Conservation (phyloP, 1,140 invertebrate species). For the Papilio dardanus region DNA sequence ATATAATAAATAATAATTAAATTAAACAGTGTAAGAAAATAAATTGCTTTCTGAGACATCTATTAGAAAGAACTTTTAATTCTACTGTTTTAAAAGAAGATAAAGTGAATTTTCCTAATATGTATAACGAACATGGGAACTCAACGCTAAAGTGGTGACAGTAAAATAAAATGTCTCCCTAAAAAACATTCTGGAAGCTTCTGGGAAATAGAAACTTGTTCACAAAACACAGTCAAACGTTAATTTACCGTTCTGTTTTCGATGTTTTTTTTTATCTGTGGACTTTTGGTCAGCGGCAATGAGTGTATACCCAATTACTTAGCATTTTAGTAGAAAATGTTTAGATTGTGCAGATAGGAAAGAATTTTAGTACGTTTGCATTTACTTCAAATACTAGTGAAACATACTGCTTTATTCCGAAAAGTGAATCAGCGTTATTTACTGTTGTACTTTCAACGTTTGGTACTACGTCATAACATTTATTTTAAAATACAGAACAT, state of each 20-base stretch:
- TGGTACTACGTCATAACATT: too few relatives aligned
- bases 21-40: too few relatives aligned
- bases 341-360: not conserved
- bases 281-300: not conserved
- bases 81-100: not conserved
- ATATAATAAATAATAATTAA: too few relatives aligned
- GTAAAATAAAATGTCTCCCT: not conserved
- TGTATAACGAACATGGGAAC: not conserved
- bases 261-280: not conserved
- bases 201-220: not conserved
- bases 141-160: not conserved
- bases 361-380: not conserved
- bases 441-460: too few relatives aligned
- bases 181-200: not conserved
- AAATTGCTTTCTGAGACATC: too few relatives aligned
- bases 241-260: conserved; percentile 14
- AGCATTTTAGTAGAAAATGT: not conserved
- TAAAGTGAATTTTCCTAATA: not conserved
- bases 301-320: conserved; percentile 6
- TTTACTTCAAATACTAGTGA: not conserved
- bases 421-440: too few relatives aligned
- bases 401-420: too few relatives aligned
- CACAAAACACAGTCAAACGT: not conserved
- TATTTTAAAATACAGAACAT: too few relatives aligned
- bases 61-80: not conserved